Percentiles rank a stretch among this genome's conserved stretches.
Evolutionary conservation across 2,797 vertebrate genomes (phyloP).

Genomic region (Nannoperca australis): DNA sequence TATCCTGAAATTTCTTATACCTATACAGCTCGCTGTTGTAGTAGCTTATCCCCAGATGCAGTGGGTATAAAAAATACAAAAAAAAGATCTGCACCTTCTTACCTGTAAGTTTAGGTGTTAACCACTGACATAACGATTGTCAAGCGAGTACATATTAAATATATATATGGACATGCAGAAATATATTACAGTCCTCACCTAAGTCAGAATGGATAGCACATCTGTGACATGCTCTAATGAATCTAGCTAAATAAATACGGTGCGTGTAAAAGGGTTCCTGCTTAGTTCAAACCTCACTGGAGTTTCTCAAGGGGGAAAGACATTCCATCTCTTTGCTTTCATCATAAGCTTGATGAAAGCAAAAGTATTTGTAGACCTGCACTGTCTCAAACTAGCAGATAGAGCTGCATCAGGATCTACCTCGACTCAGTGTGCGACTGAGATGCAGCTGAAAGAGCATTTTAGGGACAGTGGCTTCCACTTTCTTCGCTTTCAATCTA

Average conservation of each 20-base stretch:
- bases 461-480: not conserved
- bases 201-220: not conserved
- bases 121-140: not conserved
- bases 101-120: not conserved
- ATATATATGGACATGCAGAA: not conserved
- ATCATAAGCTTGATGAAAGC: slow-evolving; percentile 37
- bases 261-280: slow-evolving; percentile 1
- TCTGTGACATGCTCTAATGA: slow-evolving; percentile 9
- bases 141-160: not conserved
- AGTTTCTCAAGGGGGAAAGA: slow-evolving; percentile 17
- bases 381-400: slow-evolving; percentile 16
- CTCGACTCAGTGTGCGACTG: slow-evolving; percentile 14
- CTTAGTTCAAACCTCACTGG: slow-evolving; percentile 18
- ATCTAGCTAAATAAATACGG: slow-evolving; percentile 29
- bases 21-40: not conserved
- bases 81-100: not conserved
- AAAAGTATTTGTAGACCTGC: slow-evolving; percentile 5
- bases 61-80: not conserved
- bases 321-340: not conserved
- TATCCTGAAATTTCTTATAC: slow-evolving; percentile 9
- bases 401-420: slow-evolving; percentile 34
- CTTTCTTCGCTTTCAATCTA: slow-evolving; percentile 13
- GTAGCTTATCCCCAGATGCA: not conserved
- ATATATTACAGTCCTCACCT: not conserved
- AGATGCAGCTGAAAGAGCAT: slow-evolving; percentile 25